Percentiles rank a stretch among this genome's conserved stretches.
These are phyloP conservation scores for Stenodema calcarata DNA, from an alignment of 2,888 invertebrate genomes.

Conservation along the genomic window DNA sequence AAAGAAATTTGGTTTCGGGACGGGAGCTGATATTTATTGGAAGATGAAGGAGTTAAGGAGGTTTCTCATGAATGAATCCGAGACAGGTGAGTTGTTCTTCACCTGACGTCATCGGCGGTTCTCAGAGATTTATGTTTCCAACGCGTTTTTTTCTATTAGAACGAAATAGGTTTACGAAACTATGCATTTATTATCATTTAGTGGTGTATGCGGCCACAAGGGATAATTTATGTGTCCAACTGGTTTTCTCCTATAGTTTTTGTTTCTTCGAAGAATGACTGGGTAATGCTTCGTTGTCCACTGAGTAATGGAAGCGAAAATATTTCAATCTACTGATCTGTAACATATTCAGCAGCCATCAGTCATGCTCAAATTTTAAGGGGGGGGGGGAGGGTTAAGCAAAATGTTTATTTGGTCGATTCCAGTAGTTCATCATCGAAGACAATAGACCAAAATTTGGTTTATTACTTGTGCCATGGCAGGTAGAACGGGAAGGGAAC, in stretches of 20 bases:
- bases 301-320: no score
- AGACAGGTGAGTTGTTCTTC: slow-evolving; percentile 23
- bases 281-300: no score
- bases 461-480: no score
- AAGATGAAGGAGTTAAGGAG: slow-evolving; percentile 3
- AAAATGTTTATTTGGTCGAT: no score
- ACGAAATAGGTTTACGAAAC: background rate
- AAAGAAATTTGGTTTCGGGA: slow-evolving; percentile 5
- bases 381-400: no score
- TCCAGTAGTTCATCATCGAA: no score
- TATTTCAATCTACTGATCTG: no score
- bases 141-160: background rate
- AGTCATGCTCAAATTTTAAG: no score
- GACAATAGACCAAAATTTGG: no score
- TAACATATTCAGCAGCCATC: no score
- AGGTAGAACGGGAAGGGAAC: no score
- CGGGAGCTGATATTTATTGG: slow-evolving; percentile 34
- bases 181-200: background rate
- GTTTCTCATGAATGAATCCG: slow-evolving; percentile 22
- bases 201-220: background rate
- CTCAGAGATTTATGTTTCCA: background rate
- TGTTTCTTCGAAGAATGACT: no score
- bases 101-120: slow-evolving; percentile 17
- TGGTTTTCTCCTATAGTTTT: background rate
- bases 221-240: background rate